phyloP scores from a whole-genome alignment of 2,797 vertebrate genomes.

The Argentina silus region DNA sequence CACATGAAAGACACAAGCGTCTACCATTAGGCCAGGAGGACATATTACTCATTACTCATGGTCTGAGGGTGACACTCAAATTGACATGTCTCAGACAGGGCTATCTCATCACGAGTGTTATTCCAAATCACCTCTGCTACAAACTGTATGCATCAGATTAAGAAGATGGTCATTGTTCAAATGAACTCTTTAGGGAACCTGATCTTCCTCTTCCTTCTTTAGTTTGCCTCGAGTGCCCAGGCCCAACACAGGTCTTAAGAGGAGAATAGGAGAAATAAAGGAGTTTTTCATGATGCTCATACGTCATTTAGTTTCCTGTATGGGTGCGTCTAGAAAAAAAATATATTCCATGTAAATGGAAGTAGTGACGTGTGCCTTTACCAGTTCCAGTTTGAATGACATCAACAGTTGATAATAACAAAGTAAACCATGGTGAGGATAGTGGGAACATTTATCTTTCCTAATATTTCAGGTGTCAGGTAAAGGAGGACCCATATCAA shows the following conservation, averaged over 20 bases:
- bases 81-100: too few species aligned
- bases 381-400: background rate
- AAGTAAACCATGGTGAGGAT: too few species aligned
- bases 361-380: background rate
- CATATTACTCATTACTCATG: too few species aligned
- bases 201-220: background rate
- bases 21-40: too few species aligned
- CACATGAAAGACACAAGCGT: too few species aligned
- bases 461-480: background rate
- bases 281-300: constrained; percentile 40
- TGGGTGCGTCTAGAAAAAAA: background rate
- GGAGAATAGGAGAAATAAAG: too few species aligned
- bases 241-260: constrained; percentile 41
- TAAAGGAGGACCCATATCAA: background rate
- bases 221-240: constrained; percentile 18
- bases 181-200: background rate
- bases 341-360: background rate
- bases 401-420: background rate
- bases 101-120: too few species aligned
- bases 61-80: too few species aligned
- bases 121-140: too few species aligned
- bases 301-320: constrained; percentile 8
- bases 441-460: too few species aligned
- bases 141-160: background rate
- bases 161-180: background rate